Evolutionary conservation across 1,140 invertebrate genomes (phyloP).

Genomic region (Dermatophagoides farinae): DNA sequence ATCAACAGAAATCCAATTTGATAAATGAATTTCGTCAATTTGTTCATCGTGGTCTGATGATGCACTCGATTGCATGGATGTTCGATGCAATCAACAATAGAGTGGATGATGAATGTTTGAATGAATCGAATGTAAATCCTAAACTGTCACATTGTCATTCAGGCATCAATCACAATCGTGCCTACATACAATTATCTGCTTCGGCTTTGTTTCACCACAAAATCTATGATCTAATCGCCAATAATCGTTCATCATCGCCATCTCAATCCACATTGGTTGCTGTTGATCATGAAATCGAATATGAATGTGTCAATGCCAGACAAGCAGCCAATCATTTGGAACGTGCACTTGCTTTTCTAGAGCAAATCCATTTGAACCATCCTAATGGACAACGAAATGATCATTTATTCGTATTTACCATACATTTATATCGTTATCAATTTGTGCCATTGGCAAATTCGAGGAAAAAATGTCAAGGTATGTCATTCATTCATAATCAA

Average conservation of each 20-base stretch:
- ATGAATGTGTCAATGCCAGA: not conserved
- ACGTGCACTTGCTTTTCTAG: not conserved
- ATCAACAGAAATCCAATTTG: not conserved
- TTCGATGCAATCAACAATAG: not conserved
- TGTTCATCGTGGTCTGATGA: not conserved
- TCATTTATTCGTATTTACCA: not conserved
- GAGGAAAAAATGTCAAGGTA: not conserved
- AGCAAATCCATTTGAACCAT: not conserved
- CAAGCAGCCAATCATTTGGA: not conserved
- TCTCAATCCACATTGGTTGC: not conserved
- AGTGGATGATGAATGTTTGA: not conserved
- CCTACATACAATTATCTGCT: not conserved
- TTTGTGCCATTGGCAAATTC: not conserved
- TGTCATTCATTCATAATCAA: too few relatives aligned
- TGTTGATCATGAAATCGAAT: not conserved
- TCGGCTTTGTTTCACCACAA: not conserved
- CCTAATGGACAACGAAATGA: not conserved
- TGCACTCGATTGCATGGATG: not conserved
- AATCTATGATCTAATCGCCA: not conserved
- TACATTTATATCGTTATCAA: not conserved
- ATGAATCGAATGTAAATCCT: not conserved
- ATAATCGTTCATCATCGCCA: not conserved
- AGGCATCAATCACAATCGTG: too few relatives aligned
- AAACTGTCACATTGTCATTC: too few relatives aligned
- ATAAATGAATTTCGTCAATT: not conserved